Percentiles rank a stretch among this genome's conserved stretches.
Evolutionary conservation across 1,140 invertebrate genomes (phyloP).

Genomic region (Drosophila kohkoa): DNA sequence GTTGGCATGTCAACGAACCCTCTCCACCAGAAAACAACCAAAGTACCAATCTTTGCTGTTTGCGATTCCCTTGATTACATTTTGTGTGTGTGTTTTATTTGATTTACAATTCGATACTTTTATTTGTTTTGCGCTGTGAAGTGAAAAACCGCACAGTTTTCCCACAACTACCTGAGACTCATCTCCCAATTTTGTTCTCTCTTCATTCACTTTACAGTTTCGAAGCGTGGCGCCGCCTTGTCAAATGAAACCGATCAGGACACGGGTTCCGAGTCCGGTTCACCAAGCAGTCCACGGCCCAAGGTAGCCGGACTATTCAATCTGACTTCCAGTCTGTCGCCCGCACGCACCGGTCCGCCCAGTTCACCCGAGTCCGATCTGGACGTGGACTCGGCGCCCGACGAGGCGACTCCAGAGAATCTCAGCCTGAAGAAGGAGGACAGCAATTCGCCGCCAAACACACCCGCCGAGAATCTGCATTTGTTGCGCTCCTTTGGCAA

Average conservation of each 20-base stretch:
- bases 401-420: constrained; percentile 88
- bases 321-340: constrained; percentile 84
- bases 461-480: constrained; percentile 76
- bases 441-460: constrained; percentile 79
- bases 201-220: constrained; percentile 81
- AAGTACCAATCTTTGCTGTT: constrained; percentile 31
- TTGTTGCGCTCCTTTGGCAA: constrained; percentile 73
- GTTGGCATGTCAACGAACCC: constrained; percentile 74
- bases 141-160: constrained; percentile 75
- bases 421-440: constrained; percentile 86
- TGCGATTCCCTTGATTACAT: constrained; percentile 76
- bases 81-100: constrained; percentile 36
- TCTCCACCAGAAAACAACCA: not conserved
- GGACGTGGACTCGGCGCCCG: constrained; percentile 85
- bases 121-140: constrained; percentile 63
- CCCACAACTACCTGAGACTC: constrained; percentile 49
- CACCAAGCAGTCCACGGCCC: constrained; percentile 85
- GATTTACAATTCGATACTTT: constrained; percentile 70
- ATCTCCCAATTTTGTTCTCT: not conserved
- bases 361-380: constrained; percentile 86
- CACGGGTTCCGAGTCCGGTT: constrained; percentile 85
- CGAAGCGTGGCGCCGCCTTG: constrained; percentile 86
- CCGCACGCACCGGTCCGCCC: constrained; percentile 84
- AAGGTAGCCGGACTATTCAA: constrained; percentile 84
- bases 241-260: constrained; percentile 84